phyloP scores from a whole-genome alignment of 2,888 invertebrate species.

The Diogma glabrata region DNA sequence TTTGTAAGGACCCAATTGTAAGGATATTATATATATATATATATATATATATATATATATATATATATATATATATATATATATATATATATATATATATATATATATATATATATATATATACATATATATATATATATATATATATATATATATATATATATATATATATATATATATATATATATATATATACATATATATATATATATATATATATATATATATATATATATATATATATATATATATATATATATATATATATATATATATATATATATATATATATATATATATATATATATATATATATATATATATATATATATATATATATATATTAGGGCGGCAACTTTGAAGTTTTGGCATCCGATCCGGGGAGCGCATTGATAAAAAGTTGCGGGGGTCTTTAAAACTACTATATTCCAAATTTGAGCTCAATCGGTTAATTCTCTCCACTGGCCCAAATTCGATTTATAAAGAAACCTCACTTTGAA shows the following conservation, averaged over 20 bases:
- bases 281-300: slow-evolving; percentile 5
- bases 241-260: slow-evolving; percentile 8
- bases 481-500: no score
- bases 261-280: slow-evolving; percentile 8
- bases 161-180: slow-evolving; percentile 8
- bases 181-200: slow-evolving; percentile 6
- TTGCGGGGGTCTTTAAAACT: no score
- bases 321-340: no score
- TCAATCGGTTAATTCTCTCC: no score
- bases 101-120: slow-evolving; percentile 6
- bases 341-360: no score
- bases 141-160: slow-evolving; percentile 8
- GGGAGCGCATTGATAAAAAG: no score
- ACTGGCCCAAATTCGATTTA: no score
- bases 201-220: slow-evolving; percentile 8
- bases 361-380: no score
- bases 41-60: slow-evolving; percentile 7
- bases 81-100: slow-evolving; percentile 8
- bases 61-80: slow-evolving; percentile 7
- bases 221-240: slow-evolving; percentile 6
- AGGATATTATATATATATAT: slow-evolving; percentile 4
- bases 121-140: slow-evolving; percentile 7
- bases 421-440: no score
- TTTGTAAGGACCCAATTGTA: no score
- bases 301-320: not conserved